Evolutionary conservation across 2,888 invertebrate species (phyloP).

Genomic region (Embidobia sp.): DNA sequence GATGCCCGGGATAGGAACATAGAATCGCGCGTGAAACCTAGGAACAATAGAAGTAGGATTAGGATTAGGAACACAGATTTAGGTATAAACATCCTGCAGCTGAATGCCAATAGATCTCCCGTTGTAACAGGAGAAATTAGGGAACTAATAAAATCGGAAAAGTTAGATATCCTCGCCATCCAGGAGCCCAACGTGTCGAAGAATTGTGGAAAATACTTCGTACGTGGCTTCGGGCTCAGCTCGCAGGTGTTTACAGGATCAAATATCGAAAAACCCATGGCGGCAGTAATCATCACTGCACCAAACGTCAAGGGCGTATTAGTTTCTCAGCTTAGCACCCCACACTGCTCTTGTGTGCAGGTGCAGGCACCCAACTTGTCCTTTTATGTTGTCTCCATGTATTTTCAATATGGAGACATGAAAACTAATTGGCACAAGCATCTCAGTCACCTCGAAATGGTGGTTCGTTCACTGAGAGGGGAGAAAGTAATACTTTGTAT

Average conservation of each 20-base stretch:
- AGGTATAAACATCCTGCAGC: too few relatives aligned
- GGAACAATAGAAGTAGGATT: too few relatives aligned
- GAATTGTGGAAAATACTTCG: not conserved
- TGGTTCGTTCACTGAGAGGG: constrained; percentile 34
- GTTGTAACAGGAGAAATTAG: constrained; percentile 41
- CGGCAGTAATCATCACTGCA: not conserved
- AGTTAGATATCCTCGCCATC: constrained; percentile 44
- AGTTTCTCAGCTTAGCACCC: constrained; percentile 42
- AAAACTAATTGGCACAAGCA: constrained; percentile 2
- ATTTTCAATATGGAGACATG: constrained; percentile 38
- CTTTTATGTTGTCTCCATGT: constrained; percentile 53
- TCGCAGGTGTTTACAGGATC: not conserved
- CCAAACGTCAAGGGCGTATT: constrained; percentile 6
- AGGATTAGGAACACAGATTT: too few relatives aligned
- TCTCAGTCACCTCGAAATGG: constrained; percentile 48
- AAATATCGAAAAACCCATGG: not conserved
- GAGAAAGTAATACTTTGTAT: constrained; percentile 25
- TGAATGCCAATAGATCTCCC: constrained; percentile 28
- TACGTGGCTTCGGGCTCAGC: not conserved
- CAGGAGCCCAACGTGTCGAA: constrained; percentile 49
- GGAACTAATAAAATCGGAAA: constrained; percentile 16
- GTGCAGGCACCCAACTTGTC: constrained; percentile 40
- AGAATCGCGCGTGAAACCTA: too few relatives aligned
- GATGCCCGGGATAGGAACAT: too few relatives aligned
- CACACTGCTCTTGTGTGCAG: constrained; percentile 46